Base-by-base conservation (phyloP, 2,888 invertebrate genomes). In the Drosophila mimica region DNA sequence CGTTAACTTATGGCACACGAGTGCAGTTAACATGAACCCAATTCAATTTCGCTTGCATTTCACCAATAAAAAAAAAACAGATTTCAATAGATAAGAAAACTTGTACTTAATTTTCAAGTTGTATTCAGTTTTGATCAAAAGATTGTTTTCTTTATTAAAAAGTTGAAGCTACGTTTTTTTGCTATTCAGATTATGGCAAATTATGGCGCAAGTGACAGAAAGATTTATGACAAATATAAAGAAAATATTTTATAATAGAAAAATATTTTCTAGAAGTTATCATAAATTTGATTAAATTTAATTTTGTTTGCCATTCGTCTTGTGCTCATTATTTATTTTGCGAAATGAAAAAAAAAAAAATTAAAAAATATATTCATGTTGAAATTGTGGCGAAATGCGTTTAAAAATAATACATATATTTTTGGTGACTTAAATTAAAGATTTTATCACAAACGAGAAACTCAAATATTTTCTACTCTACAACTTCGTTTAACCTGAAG, bases 1-100 rank as follows among this genome's bases (percentile, higher is more conserved):
- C 78, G 48, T 78, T 63, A 78, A 80, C 69, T 64, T 48, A 48
- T 77, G 20, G 58, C 33, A 48, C 61, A 68, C 54, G 38, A 36
- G 33, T 59, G 30, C 40, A 9, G 8, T 4, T 13, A 43, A 51
- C 13, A 30, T 30, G 63, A 17, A 38, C 30, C n/a, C 33, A 63
- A 75, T 67, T 15, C 53, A 46, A 63, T 53, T 67, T 67, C 66
- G 54, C 51, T 33, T n/a, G n/a, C 28, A 67, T 46, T 43, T 64
- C 70, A 53, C 46, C 56, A 57, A 73, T 56, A 6, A 46, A 36
- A 7, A 25, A 25, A 25, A 20, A 15, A 1, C 4, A 15, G 20
- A 46, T 25, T 20, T 17, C 15, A 17, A 31, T 7, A 4, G 28
- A 28, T n/a, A 30, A 31, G 30, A 30, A 11, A 46, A 46, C 2